Base-by-base conservation (phyloP, 2,113 vertebrate species). In the Istiophorus platypterus region DNA sequence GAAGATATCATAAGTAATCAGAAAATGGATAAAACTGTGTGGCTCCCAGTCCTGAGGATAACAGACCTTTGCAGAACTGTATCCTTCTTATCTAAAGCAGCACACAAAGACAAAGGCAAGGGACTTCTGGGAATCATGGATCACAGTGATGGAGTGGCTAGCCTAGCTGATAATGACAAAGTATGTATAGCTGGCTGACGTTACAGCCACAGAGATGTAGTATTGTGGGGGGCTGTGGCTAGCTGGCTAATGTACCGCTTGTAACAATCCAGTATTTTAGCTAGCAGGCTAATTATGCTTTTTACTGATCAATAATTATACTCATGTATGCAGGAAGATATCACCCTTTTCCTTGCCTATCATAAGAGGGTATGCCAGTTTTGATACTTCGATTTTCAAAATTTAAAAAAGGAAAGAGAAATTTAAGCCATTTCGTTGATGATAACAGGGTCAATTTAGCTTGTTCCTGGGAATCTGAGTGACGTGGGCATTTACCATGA, bases 71-170 rank as follows among this genome's bases (percentile, higher is more conserved):
- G 11, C 34, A 65, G 31, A 67, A 57, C 51, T 27, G 45, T 11
- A 37, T 41, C n/a, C 22, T 58, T 24, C 52, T 37, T 22, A 67
- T 61, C 39, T 72, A 37, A 72, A 63, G 58, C 76, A 18, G 68
- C 1, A 76, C 80, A 59, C 37, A 62, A 57, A 87, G 52, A 81
- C 72, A 62, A 71, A 82, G 65, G 26, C 42, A 67, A 71, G 27
- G 59, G 37, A 1, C 31, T 54, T n/a, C 63, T 52, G 8, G 71
- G 68, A 71, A 66, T 47, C 75, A 72, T 85, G 62, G 0, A 82
- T 88, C 90, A 82, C 49, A 47, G 56, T 84, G 90, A 91, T 63
- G 41, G 72, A 63, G 68, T 4, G 67, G 83, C 29, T 59, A 47
- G 59, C 52, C 78, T 74, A 51, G 54, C 80, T 78, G 72, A 64